phyloP scores from a whole-genome alignment of 2,888 invertebrate genomes.

The Melanostoma mellinum region DNA sequence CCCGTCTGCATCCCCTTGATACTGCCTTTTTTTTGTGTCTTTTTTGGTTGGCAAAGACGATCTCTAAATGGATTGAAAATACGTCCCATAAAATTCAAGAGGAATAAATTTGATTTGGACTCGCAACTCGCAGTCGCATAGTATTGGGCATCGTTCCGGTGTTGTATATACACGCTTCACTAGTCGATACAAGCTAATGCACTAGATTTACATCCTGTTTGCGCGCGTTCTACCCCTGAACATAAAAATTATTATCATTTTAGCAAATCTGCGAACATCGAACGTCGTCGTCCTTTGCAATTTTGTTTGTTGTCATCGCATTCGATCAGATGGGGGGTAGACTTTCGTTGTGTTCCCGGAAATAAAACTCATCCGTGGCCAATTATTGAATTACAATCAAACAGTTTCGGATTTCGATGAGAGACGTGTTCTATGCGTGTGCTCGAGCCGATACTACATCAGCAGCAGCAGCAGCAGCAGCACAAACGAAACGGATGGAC shows the following conservation, averaged over 20 bases:
- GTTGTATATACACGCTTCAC: constrained; percentile 60
- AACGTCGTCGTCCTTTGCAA: constrained; percentile 47
- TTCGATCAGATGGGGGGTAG: constrained; percentile 45
- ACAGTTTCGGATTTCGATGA: constrained; percentile 44
- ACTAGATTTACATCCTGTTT: constrained; percentile 71
- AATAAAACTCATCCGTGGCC: constrained; percentile 80
- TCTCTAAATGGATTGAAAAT: constrained; percentile 62
- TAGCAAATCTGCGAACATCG: constrained; percentile 69
- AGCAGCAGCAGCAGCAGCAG: too few relatives aligned
- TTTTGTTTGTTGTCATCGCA: constrained; percentile 70
- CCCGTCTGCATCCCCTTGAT: constrained; percentile 26
- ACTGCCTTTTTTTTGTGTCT: constrained; percentile 5
- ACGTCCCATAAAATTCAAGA: constrained; percentile 67
- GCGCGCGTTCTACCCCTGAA: constrained; percentile 22
- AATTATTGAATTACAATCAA: constrained; percentile 81
- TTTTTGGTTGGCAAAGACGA: constrained; percentile 26
- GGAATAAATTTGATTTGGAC: constrained; percentile 68
- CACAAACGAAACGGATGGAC: not conserved
- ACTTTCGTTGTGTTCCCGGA: constrained; percentile 74
- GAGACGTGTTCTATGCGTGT: constrained; percentile 40
- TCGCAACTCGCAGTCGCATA: constrained; percentile 6
- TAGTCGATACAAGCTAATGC: constrained; percentile 71
- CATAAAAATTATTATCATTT: constrained; percentile 66
- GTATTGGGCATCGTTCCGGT: constrained; percentile 56
- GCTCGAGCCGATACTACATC: not conserved